Conservation (phyloP, 2,797 vertebrate species). For the Karalla daura region DNA sequence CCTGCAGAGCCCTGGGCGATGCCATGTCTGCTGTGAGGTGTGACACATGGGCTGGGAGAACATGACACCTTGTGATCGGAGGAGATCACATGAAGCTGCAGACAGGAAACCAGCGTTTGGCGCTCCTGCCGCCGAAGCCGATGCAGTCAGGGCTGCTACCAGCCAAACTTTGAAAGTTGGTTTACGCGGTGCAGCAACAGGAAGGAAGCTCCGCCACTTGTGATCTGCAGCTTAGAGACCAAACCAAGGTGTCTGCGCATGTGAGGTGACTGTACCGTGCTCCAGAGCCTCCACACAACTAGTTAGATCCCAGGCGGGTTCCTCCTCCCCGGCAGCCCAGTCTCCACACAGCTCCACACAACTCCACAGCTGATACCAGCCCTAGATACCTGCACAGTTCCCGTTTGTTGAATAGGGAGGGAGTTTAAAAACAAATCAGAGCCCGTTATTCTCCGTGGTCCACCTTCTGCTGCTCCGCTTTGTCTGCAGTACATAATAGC, state of each 20-base stretch:
- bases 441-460: slow-evolving; percentile 37
- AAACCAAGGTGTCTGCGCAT: neutral
- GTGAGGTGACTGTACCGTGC: neutral
- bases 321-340: neutral
- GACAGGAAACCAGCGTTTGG: neutral
- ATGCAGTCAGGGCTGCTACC: neutral
- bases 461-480: slow-evolving; percentile 13
- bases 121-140: slow-evolving; percentile 47
- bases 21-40: slow-evolving; percentile 34
- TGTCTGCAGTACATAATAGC: slow-evolving; percentile 21
- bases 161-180: neutral
- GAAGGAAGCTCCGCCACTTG: neutral
- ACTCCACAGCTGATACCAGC: too few relatives aligned
- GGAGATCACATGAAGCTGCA: neutral
- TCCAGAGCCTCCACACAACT: slow-evolving; percentile 25
- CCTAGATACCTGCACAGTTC: too few relatives aligned
- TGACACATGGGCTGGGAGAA: neutral
- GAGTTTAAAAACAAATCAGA: neutral
- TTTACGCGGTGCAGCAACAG: neutral
- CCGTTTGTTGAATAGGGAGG: neutral
- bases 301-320: slow-evolving; percentile 1
- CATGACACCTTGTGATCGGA: neutral
- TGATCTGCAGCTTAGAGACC: neutral
- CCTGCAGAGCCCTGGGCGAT: slow-evolving; percentile 31
- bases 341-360: neutral